Conservation (phyloP, 2,797 vertebrate species). For the Megalops cyprinoides region DNA sequence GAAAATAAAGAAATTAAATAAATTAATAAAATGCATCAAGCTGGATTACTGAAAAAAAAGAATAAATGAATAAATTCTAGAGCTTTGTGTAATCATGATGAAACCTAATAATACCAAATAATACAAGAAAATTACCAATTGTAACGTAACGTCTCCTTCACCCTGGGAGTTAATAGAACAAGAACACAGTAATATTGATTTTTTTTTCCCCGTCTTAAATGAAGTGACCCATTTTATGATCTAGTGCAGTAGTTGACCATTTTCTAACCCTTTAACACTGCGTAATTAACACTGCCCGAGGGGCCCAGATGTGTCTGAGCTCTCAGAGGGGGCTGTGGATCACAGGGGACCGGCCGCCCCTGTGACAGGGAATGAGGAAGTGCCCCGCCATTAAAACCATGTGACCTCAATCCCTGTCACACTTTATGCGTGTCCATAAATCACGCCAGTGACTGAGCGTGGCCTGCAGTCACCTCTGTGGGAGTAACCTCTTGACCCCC, state of each 20-base stretch:
- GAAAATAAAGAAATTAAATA: too few relatives aligned
- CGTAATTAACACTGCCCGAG: background rate
- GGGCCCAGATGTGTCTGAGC: background rate
- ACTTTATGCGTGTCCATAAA: slow-evolving; percentile 16
- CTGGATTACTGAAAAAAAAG: too few relatives aligned
- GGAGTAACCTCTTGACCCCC: too few relatives aligned
- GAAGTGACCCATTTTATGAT: background rate
- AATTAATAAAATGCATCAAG: too few relatives aligned
- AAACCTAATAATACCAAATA: too few relatives aligned
- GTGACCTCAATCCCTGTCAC: slow-evolving; percentile 10
- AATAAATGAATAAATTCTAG: too few relatives aligned
- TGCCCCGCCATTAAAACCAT: background rate
- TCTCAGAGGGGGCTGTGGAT: too few relatives aligned
- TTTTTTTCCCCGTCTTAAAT: background rate
- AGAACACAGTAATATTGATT: too few relatives aligned
- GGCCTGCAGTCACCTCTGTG: background rate
- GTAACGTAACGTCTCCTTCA: background rate
- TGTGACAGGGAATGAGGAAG: background rate
- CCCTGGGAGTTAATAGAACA: too few relatives aligned
- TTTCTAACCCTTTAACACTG: background rate
- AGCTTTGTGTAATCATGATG: too few relatives aligned
- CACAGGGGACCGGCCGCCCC: background rate
- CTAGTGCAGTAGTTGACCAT: background rate
- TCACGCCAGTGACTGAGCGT: background rate
- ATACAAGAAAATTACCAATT: background rate